Evolutionary conservation across 92 coral and sea anemone genomes (phyloP).

Genomic region (Porites divaricata): DNA sequence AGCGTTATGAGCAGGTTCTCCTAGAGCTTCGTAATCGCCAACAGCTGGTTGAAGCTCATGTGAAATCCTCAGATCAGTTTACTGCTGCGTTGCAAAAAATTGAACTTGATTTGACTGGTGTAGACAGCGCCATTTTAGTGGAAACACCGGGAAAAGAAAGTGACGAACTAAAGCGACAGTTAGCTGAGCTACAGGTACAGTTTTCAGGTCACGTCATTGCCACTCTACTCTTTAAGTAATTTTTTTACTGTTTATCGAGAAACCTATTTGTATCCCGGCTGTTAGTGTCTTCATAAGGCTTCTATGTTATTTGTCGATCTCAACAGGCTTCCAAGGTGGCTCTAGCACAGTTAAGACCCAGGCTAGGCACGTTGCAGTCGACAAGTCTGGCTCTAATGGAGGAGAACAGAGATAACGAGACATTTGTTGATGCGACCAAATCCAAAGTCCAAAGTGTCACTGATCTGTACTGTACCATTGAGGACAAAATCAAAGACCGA

Average conservation of each 20-base stretch:
- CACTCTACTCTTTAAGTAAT: too few species aligned
- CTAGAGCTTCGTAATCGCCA: constrained; percentile 72
- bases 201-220: background rate
- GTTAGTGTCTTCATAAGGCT: too few species aligned
- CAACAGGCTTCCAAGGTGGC: constrained; percentile 78
- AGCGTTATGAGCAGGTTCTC: constrained; percentile 84
- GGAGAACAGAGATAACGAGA: constrained; percentile 78
- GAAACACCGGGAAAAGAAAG: constrained; percentile 70
- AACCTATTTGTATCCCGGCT: too few species aligned
- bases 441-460: constrained; percentile 83
- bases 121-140: constrained; percentile 71
- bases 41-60: constrained; percentile 74
- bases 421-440: constrained; percentile 75
- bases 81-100: constrained; percentile 62
- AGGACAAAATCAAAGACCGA: constrained; percentile 80
- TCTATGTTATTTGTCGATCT: too few species aligned
- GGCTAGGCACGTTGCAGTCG: constrained; percentile 81
- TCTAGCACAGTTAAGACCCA: constrained; percentile 83
- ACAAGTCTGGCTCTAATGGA: constrained; percentile 87
- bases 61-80: constrained; percentile 70
- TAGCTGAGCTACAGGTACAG: constrained; percentile 78
- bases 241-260: too few species aligned
- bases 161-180: constrained; percentile 57
- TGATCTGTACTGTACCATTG: constrained; percentile 69
- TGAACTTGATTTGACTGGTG: constrained; percentile 64